A percentile compares a stretch with the other conserved stretches of the same genome.
Conservation (phyloP, 1,140 invertebrate genomes). For the Ceratina japonica region DNA sequence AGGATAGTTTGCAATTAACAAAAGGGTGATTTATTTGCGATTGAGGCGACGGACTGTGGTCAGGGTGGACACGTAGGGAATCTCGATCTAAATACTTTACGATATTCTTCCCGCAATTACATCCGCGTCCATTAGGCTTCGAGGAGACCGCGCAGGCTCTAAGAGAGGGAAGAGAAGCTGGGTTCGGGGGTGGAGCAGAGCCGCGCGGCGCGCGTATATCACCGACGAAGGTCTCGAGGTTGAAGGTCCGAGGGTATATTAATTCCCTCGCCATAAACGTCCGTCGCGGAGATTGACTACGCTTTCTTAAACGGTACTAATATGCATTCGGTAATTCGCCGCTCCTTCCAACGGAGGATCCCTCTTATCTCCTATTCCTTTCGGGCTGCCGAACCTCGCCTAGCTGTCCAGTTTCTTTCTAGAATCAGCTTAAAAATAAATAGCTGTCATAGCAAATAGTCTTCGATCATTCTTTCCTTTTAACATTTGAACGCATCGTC, state of each 20-base stretch:
- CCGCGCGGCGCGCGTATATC: slow-evolving; percentile 76
- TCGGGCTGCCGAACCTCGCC: slow-evolving; percentile 7
- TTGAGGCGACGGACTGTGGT: slow-evolving; percentile 19
- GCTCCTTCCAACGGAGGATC: slow-evolving; percentile 48
- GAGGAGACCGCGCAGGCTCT: slow-evolving; percentile 40
- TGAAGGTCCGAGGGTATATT: slow-evolving; percentile 77
- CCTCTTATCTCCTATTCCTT: slow-evolving; percentile 34
- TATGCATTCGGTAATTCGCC: slow-evolving; percentile 77
- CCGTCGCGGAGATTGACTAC: slow-evolving; percentile 78
- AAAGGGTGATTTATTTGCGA: not conserved
- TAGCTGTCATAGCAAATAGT: not conserved
- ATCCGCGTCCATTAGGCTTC: slow-evolving; percentile 41
- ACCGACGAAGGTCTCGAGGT: slow-evolving; percentile 73
- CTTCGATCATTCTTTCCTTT: too few species aligned
- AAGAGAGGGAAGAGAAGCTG: slow-evolving; percentile 30
- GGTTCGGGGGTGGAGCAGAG: slow-evolving; percentile 66
- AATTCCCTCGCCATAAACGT: slow-evolving; percentile 80
- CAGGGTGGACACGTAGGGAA: not conserved
- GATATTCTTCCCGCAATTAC: slow-evolving; percentile 39
- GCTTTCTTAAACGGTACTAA: slow-evolving; percentile 77
- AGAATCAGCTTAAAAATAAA: slow-evolving; percentile 32
- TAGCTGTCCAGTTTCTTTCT: slow-evolving; percentile 29
- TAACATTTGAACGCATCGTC: too few species aligned
- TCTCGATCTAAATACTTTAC: slow-evolving; percentile 30
- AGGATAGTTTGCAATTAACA: not conserved